Evolutionary conservation across 2,797 vertebrate genomes (phyloP), one percentile per base, ranked within the genome.

Genomic region (Gadopsis bispinosus): DNA sequence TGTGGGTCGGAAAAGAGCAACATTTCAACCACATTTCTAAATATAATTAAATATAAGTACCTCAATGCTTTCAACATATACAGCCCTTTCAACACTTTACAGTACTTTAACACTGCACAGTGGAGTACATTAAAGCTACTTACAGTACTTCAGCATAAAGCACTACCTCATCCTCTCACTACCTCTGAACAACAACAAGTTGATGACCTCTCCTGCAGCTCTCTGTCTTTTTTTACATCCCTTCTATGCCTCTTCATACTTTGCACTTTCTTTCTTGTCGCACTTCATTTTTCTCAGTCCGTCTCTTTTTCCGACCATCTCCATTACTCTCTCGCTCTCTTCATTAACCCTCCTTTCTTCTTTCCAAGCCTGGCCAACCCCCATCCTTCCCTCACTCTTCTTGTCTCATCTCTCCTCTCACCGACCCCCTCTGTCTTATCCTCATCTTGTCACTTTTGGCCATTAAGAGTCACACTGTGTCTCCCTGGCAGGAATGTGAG

Each of bases 391-490:
- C 71, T 62, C 45, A 3, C 76, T 78, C 61, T 14, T 69, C 45
- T 55, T 5, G 0, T 76, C 72, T 77, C 58, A 51, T 76, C 68
- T 83, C 50, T 72, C 61, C 71, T 78, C 75, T 82, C 60, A 14
- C 77, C 72, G 74, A 83, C 83, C 81, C 74, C 69, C 47, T 33
- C 69, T 53, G 80, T 83, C 81, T 81, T 74, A 81, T 75, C 74
- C 75, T 81, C 61, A 72, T 84, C 85, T 75, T 45, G 69, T 84
- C 69, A 81, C 75, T 87, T 73, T 83, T 71, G 1, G 69, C 77
- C 89, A 86, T 90, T 85, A 84, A 79, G 76, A 88, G 77, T 83
- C 89, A 75, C 70, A 77, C 84, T 79, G 81, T 84, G 85, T 84
- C 74, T 85, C 71, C 26, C 53, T 64, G 62, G 76, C 75, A 87